Evolutionary conservation across 2,888 invertebrate species (phyloP), one percentile per base, ranked within the genome.

Genomic region (Agonopterix arenella): DNA sequence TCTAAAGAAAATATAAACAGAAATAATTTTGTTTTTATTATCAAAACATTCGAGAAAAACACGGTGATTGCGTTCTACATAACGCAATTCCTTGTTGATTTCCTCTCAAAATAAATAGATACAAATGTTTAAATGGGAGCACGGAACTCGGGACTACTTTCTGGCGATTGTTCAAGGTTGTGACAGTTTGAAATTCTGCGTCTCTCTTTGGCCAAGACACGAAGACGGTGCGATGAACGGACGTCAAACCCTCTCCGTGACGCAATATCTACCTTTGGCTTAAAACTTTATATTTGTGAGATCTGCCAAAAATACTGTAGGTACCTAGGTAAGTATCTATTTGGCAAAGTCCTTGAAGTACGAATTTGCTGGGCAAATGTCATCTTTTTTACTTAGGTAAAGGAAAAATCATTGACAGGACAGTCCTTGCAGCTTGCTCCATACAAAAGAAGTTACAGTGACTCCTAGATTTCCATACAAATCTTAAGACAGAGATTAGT

Each of bases 101-200:
- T 66, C 55, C 58, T 60, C 71, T 70, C 70, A 69, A 73, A 72
- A 73, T 72, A 70, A 64, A 71, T 71, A 63, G 58, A 58, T 61
- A 59, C 54, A 63, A 70, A 69, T 73, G 68, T 72, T 40, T 73
- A 60, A 75, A 73, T 64, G 62, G 56, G 64, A 68, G 62, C 73
- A 75, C 76, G 68, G 64, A 70, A 74, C 72, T 72, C 53, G 57
- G 65, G 71, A 71, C 73, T 72, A 72, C 64, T 67, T 70, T 64
- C 66, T 73, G 92, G 94, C 80, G 93, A 7, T 8, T 11, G 75
- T 80, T 85, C 89, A 89, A 89, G 89, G 88, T 80, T 78, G 47
- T 36, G 51, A 54, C 61, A 62, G 66, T 59, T 11, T 75, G 78
- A 75, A 84, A 85, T 76, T 86, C 66, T 85, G 70, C 88, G 83